Evolutionary conservation across 1,140 invertebrate species (phyloP).

Genomic region (Pollicipes pollicipes): DNA sequence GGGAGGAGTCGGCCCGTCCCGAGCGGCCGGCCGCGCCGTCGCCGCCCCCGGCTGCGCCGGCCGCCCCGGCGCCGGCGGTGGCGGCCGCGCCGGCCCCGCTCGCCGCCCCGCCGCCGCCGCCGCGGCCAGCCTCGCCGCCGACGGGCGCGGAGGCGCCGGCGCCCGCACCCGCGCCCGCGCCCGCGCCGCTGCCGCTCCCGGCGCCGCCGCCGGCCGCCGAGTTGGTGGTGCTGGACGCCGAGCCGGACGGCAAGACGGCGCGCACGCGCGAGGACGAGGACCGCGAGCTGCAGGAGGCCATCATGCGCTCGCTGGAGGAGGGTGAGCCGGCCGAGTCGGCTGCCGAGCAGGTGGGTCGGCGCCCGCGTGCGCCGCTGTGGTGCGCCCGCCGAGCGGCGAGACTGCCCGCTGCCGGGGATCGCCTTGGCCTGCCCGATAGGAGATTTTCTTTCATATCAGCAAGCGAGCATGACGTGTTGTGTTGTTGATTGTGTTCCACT

Average conservation of each 20-base stretch:
- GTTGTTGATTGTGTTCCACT: too few relatives aligned
- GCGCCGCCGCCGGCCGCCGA: slow-evolving; percentile 4
- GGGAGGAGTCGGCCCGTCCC: slow-evolving; percentile 6
- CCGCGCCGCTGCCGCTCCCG: slow-evolving; percentile 5
- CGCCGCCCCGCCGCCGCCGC: too few relatives aligned
- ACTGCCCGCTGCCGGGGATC: too few relatives aligned
- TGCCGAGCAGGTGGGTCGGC: slow-evolving; percentile 9
- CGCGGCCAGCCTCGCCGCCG: too few relatives aligned
- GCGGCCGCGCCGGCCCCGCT: slow-evolving; percentile 1
- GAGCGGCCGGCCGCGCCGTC: slow-evolving; percentile 9
- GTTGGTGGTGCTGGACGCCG: slow-evolving; percentile 10
- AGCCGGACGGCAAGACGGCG: neutral
- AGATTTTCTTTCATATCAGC: too few relatives aligned
- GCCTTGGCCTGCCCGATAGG: too few relatives aligned
- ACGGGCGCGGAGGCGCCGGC: too few relatives aligned
- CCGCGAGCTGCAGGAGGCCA: slow-evolving; percentile 14
- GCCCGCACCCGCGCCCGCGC: slow-evolving; percentile 1
- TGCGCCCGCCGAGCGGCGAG: neutral
- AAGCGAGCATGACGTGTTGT: too few relatives aligned
- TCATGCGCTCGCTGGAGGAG: slow-evolving; percentile 13
- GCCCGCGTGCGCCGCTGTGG: neutral
- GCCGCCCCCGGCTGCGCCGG: neutral
- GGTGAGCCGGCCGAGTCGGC: slow-evolving; percentile 13
- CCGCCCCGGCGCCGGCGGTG: slow-evolving; percentile 11
- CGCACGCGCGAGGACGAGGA: neutral